Conservation (phyloP, 2,888 invertebrate species). For the Heliconius cydno region DNA sequence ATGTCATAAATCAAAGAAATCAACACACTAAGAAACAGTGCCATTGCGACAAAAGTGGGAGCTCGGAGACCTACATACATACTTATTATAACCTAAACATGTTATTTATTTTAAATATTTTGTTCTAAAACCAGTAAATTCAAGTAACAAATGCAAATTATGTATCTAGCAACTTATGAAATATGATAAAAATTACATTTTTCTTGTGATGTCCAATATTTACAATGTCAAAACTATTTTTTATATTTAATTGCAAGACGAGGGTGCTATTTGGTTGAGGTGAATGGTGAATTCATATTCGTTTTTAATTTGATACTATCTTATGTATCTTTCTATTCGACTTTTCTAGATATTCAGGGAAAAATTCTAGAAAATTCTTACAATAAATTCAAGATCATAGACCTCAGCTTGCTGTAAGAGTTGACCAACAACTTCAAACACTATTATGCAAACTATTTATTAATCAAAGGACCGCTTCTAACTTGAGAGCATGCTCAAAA, state of each 20-base stretch:
- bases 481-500: slow-evolving; percentile 33
- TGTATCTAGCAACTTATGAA: slow-evolving; percentile 53
- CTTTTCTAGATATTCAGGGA: not conserved
- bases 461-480: slow-evolving; percentile 35
- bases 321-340: not conserved
- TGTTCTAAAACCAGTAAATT: slow-evolving; percentile 71
- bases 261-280: not conserved
- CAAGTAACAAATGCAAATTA: slow-evolving; percentile 65
- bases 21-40: slow-evolving; percentile 44
- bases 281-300: not conserved
- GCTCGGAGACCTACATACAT: slow-evolving; percentile 50
- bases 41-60: slow-evolving; percentile 45
- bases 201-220: slow-evolving; percentile 74
- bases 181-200: slow-evolving; percentile 52
- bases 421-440: slow-evolving; percentile 42
- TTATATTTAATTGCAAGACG: not conserved
- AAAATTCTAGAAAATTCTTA: not conserved
- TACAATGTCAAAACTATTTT: slow-evolving; percentile 60
- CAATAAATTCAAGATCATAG: slow-evolving; percentile 22
- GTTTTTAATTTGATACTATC: not conserved
- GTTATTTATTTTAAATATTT: slow-evolving; percentile 63
- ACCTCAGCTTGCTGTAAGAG: slow-evolving; percentile 31
- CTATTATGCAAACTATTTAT: slow-evolving; percentile 56
- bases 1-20: slow-evolving; percentile 64
- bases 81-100: slow-evolving; percentile 52